Percentiles rank a stretch among this genome's conserved stretches.
Conservation (phyloP, 2,797 vertebrate species). For the Aplochiton taeniatus region DNA sequence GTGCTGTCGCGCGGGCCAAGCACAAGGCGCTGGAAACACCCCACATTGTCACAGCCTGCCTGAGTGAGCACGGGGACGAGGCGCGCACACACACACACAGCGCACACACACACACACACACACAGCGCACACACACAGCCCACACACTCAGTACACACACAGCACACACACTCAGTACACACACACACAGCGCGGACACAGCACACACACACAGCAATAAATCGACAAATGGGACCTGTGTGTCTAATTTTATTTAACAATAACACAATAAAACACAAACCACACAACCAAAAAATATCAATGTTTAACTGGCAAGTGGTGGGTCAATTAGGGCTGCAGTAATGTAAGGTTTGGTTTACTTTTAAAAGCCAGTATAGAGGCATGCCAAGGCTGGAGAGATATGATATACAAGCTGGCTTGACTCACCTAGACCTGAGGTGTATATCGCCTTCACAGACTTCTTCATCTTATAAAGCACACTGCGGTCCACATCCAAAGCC, state of each 20-base stretch:
- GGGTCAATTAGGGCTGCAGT: not conserved
- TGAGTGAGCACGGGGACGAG: constrained; percentile 47
- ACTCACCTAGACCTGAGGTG: constrained; percentile 94
- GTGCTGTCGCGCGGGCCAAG: constrained; percentile 56
- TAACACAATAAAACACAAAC: too few species aligned
- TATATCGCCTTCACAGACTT: constrained; percentile 99
- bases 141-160: too few species aligned
- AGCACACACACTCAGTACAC: not conserved
- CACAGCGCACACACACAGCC: too few species aligned
- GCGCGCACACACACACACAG: constrained; percentile 18
- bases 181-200: too few species aligned
- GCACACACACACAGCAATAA: too few species aligned
- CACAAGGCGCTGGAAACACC: constrained; percentile 69
- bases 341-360: not conserved
- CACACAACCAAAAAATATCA: too few species aligned
- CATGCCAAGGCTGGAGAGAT: too few species aligned
- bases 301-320: not conserved
- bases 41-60: constrained; percentile 54
- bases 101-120: constrained; percentile 1
- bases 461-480: constrained; percentile 99
- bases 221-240: too few species aligned
- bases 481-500: constrained; percentile 97
- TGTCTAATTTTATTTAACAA: too few species aligned
- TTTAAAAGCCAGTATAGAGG: too few species aligned
- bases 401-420: too few species aligned